Base-by-base conservation (phyloP, 1,140 invertebrate species). In the Drosophila sucinea region DNA sequence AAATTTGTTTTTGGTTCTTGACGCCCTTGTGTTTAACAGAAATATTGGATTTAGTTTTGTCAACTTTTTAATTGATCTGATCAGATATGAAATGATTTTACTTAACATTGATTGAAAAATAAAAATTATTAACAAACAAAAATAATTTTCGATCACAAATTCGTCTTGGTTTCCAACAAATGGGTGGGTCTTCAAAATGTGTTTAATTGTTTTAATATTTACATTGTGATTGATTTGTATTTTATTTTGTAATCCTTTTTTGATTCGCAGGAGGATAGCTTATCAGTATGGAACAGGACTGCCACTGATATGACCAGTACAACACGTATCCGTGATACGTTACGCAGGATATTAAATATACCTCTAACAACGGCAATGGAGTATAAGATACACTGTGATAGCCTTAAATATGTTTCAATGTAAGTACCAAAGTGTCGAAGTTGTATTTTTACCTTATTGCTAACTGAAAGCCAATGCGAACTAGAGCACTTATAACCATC, bases 221-320 rank as follows among this genome's bases (percentile, higher is more conserved):
- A 4, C 1, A 6, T 33, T 44, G 4, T 38, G 6, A 32, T 11
- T 38, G 17, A 17, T 17, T 69, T 58, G 11, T 17, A 44, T 17
- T 17, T 6, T 5, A 67, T 23, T 57, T 4, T 67, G 32, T 29
- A 30, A 4, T 54, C 4, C 11, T 64, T 41, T 1, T 63, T 60
- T 62, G n/a, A 30, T 25, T 62, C 41, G 25, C 93, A 98, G 96
- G 98, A 99, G 93, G 99, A 99, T 92, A 97, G 99, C 91, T 96
- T 99, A 86, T 98, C 98, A 78, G 95, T 99, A 80, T 99, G 99
- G 99, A 99, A 99, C 93, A 95, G 96, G 91, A 99, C 96, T 77
- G 97, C 98, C 8, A 95, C 95, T 78, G 98, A 99, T 94, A 94
- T 95, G 90, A 94, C 94, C 67, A 97, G 97, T 64, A 99, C 97